A percentile compares a stretch with the other conserved stretches of the same genome.
Conservation (phyloP, 2,113 vertebrate species). For the Eubucco bourcierii region DNA sequence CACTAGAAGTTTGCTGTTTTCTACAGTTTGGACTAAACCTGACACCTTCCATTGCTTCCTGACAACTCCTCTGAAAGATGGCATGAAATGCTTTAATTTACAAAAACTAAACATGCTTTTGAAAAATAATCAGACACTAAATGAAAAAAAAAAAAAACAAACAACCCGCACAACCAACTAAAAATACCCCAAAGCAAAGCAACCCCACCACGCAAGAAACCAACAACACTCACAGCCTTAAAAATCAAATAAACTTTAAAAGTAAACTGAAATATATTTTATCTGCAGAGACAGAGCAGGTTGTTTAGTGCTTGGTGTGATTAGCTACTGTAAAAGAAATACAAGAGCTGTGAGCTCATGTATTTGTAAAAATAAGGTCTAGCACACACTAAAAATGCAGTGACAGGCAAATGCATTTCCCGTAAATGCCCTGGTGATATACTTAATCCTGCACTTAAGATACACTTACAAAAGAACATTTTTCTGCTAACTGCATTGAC, state of each 20-base stretch:
- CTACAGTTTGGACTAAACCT: not conserved
- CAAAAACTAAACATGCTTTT: not conserved
- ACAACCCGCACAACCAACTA: not conserved
- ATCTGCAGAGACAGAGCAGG: not conserved
- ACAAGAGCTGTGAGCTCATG: not conserved
- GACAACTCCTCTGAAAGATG: not conserved
- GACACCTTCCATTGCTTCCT: not conserved
- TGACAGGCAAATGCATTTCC: not conserved
- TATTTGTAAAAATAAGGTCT: not conserved
- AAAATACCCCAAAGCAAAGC: too few species aligned
- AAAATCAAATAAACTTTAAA: not conserved
- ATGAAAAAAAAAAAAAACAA: not conserved
- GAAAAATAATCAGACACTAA: not conserved
- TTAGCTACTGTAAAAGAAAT: not conserved
- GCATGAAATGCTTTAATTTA: not conserved
- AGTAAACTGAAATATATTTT: not conserved
- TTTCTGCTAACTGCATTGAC: not conserved
- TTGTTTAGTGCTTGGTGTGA: not conserved
- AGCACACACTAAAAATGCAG: not conserved
- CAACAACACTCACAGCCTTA: not conserved
- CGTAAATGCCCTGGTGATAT: not conserved
- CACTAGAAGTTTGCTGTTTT: not conserved
- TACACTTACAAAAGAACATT: not conserved
- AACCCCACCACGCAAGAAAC: not conserved
- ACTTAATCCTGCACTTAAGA: not conserved